Conservation (phyloP, 1,140 invertebrate species). For the Hyphantria cunea region DNA sequence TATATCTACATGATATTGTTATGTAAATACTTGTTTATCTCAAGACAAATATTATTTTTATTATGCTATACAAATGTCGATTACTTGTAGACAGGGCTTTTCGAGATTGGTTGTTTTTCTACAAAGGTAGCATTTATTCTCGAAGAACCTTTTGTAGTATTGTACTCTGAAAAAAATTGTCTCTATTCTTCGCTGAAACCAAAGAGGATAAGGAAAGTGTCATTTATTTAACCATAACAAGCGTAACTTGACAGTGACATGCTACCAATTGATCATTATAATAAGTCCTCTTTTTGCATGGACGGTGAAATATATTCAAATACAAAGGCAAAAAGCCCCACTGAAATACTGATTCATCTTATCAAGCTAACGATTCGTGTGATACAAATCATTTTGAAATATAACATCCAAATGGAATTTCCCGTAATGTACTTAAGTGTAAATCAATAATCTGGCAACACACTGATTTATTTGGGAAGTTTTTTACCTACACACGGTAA, state of each 20-base stretch:
- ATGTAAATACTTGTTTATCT: too few relatives aligned
- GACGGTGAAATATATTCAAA: too few relatives aligned
- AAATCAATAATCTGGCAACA: slow-evolving; percentile 28
- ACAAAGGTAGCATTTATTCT: neutral
- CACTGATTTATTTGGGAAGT: slow-evolving; percentile 37
- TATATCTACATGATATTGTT: too few relatives aligned
- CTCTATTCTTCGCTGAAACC: neutral
- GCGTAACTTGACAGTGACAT: too few relatives aligned
- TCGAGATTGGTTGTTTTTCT: neutral
- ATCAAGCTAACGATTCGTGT: slow-evolving; percentile 23
- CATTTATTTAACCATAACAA: neutral
- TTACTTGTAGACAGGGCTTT: too few relatives aligned
- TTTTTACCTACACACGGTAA: slow-evolving; percentile 34
- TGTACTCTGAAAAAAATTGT: neutral
- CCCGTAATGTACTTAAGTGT: slow-evolving; percentile 24
- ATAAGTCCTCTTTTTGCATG: too few relatives aligned
- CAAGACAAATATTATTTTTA: too few relatives aligned
- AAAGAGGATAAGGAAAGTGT: neutral
- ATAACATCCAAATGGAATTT: slow-evolving; percentile 24
- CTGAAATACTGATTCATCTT: slow-evolving; percentile 7
- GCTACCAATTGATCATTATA: too few relatives aligned
- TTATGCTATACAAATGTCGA: too few relatives aligned
- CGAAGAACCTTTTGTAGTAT: neutral
- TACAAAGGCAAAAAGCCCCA: neutral
- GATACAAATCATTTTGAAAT: slow-evolving; percentile 28